phyloP scores from a whole-genome alignment of 2,888 invertebrate genomes.

The Xestoiulus laeticollis region DNA sequence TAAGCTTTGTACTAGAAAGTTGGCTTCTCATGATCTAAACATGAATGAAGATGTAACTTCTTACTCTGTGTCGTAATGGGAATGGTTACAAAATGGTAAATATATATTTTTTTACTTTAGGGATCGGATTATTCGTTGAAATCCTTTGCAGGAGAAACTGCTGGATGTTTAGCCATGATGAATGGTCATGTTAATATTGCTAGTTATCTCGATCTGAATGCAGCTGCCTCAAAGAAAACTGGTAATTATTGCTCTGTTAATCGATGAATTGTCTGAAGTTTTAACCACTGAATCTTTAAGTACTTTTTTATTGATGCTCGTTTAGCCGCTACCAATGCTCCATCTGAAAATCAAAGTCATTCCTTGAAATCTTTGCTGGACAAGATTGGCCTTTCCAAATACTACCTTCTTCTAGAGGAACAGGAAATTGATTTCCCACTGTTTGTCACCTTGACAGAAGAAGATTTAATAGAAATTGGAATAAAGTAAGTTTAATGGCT shows the following conservation, averaged over 20 bases:
- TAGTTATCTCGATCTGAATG: conserved; percentile 12
- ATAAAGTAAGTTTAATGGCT: background rate
- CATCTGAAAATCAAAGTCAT: background rate
- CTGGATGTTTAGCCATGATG: conserved; percentile 14
- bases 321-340: background rate
- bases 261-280: background rate
- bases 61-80: no score
- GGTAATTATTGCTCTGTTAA: background rate
- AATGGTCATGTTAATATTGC: conserved; percentile 5
- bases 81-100: no score
- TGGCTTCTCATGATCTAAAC: no score
- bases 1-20: no score
- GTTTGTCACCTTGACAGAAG: conserved; percentile 12
- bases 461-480: conserved; percentile 40
- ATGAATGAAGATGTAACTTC: no score
- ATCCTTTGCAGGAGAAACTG: conserved; percentile 14
- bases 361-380: conserved; percentile 1
- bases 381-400: conserved; percentile 32
- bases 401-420: conserved; percentile 1
- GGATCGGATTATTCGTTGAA: conserved; percentile 11
- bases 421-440: conserved; percentile 42
- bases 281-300: no score
- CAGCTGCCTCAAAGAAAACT: background rate
- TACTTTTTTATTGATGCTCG: background rate
- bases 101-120: background rate